Evolutionary conservation across 2,888 invertebrate genomes (phyloP), one percentile per base, ranked within the genome.

Genomic region (Siphonodentalium dalli): DNA sequence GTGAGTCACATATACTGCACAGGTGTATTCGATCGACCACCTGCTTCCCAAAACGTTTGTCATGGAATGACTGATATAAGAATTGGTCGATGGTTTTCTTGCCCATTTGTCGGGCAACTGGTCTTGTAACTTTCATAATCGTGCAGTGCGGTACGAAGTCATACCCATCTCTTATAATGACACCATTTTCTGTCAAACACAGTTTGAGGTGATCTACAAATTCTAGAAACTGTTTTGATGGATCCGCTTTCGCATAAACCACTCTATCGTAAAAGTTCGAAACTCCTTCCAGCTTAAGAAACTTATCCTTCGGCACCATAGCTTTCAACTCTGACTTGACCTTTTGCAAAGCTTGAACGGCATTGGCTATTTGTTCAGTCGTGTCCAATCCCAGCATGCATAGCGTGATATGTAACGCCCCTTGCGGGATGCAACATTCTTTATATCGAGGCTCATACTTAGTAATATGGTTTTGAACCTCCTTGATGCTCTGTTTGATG

Each of bases 101-200:
- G 1, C 77, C 71, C 6, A 74, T 65, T 44, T 66, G 50, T 28
- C 75, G 50, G 2, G 75, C 67, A 11, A 75, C 69, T 1, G 78
- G 72, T 8, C 81, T 67, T n/a, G 74, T 74, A 0, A 80, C 65
- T 54, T 83, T 83, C 65, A 82, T 68, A 11, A 83, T 48, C 8
- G 83, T 83, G 71, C 83, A 74, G 61, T 83, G 83, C 4, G 83
- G 83, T 6, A 80, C 75, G 62, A 70, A 83, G 13, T 80, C 80
- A 68, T 77, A 78, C 28, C 70, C 71, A 55, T 83, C 82, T n/a
- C 78, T 68, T 8, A 79, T 73, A 11, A 72, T 71, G 5, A 82
- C 61, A 3, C 78, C 80, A 15, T 64, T 65, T 29, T 71, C 64
- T 13, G 55, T 57, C 18, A 83, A 47, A 58, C 68, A 61, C 11